Base-by-base conservation (phyloP, 2,113 vertebrate species). In the Mirza zaza region DNA sequence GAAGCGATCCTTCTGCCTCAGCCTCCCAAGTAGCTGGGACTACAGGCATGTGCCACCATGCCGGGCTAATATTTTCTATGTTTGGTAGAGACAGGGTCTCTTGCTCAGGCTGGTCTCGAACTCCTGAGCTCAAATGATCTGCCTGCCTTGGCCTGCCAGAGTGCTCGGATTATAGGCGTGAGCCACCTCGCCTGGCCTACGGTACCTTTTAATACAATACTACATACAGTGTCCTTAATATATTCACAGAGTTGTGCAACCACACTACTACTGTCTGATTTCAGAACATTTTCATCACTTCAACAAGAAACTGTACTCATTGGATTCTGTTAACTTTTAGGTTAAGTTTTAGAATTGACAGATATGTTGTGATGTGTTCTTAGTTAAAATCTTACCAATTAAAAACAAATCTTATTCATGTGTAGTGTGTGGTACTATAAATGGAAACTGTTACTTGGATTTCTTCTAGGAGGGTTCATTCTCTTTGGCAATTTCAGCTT, bases 401-500 rank as follows among this genome's bases (percentile, higher is more conserved):
- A 20, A 21, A 45, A 52, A 39, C 55, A 17, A 61, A 61, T 5
- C 20, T 87, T 83, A 27, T 25, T 39, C 11, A 7, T 68, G 27
- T 42, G 36, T 93, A 20, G 59, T 95, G 42, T 96, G 93, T 96
- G 93, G 96, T 90, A 95, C 50, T 97, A 12, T 39, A 97, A 95
- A 29, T 36, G 25, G n/a, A 65, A 98, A 97, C 77, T 95, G 87
- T 94, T 96, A 93, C 95, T 97, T 98, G 73, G 29, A 50, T 94
- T 98, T 97, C 92, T 95, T 79, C 59, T 97, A 94, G 90, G 81
- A 79, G 11, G 61, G 18, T 50, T 88, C 10, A 48, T 83, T 6
- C 48, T 14, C 39, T 70, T 34, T 87, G 52, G 36, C 34, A n/a
- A 0, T 82, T 75, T 91, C 57, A 32, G 32, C 52, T 73, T 90